Conservation (phyloP, 2,113 vertebrate species). For the Steatornis caripensis region DNA sequence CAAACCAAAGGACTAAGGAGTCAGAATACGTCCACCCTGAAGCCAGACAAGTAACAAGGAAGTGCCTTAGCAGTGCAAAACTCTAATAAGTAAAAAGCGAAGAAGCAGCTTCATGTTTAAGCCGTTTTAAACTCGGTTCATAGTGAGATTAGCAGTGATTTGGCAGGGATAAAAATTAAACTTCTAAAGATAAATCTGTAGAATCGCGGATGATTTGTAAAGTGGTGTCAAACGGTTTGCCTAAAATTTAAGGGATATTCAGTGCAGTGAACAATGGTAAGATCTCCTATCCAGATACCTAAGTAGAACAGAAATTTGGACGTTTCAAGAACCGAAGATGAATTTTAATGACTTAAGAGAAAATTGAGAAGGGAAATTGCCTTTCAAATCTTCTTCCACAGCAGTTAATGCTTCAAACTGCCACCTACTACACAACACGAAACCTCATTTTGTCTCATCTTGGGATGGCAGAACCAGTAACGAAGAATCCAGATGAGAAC, state of each 20-base stretch:
- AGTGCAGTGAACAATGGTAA: not conserved
- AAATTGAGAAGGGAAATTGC: conserved; percentile 60
- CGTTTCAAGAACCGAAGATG: conserved; percentile 31
- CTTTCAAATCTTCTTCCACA: conserved; percentile 51
- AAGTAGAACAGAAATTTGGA: conserved; percentile 30
- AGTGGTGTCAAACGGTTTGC: not conserved
- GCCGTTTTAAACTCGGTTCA: not conserved
- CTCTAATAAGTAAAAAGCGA: not conserved
- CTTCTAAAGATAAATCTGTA: conserved; percentile 31
- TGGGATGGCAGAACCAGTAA: conserved; percentile 12
- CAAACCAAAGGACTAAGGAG: not conserved
- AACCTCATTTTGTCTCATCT: conserved; percentile 48
- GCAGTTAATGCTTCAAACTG: conserved; percentile 50
- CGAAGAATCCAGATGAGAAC: not conserved
- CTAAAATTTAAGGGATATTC: conserved; percentile 1
- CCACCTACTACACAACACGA: conserved; percentile 3
- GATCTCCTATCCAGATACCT: conserved; percentile 7
- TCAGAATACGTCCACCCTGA: not conserved
- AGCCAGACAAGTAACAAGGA: not conserved
- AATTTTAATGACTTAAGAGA: conserved; percentile 60
- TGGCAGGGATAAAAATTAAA: conserved; percentile 11
- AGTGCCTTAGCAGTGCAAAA: not conserved
- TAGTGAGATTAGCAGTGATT: not conserved
- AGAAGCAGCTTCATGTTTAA: not conserved
- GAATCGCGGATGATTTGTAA: conserved; percentile 4